Percentiles rank a stretch among this genome's conserved stretches.
phyloP scores from a whole-genome alignment of 2,797 vertebrate species.

The Aphelocoma californica region DNA sequence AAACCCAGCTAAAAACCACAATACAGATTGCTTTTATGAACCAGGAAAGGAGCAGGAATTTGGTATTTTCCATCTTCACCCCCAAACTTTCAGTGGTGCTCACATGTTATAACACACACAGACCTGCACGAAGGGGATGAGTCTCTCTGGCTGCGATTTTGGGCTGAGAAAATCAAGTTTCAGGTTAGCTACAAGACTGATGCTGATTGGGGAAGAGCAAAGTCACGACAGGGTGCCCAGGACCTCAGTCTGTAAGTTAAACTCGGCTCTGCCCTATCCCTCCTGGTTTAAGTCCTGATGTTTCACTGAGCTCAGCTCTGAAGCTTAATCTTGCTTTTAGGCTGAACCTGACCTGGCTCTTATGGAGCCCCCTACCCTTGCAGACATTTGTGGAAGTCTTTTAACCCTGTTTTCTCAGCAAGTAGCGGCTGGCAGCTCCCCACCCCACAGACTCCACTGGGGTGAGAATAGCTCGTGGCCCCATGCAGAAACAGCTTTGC shows the following conservation, averaged over 20 bases:
- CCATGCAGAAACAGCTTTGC: not conserved
- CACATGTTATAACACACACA: accelerated
- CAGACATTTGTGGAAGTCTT: accelerated
- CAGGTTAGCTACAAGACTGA: not conserved
- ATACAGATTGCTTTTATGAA: accelerated
- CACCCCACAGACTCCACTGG: not conserved
- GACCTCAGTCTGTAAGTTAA: not conserved
- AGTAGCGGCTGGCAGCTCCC: not conserved
- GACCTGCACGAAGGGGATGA: accelerated
- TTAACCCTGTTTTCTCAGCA: not conserved
- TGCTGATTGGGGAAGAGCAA: not conserved
- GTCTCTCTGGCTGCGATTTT: not conserved
- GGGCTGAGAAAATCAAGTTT: not conserved
- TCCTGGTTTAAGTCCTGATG: not conserved
- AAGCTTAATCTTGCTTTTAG: not conserved
- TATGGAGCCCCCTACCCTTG: not conserved
- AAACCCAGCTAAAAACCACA: accelerated
- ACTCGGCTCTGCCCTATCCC: not conserved
- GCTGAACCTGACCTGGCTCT: not conserved
- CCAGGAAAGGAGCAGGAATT: not conserved
- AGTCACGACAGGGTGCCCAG: accelerated
- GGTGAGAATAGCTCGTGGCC: not conserved
- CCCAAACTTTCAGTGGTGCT: not conserved
- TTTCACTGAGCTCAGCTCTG: not conserved
- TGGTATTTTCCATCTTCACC: not conserved